A percentile compares a stretch with the other conserved stretches of the same genome.
These are phyloP conservation scores for Ptychadena robeensis DNA, from an alignment of 2,797 vertebrate genomes.

Conservation along the genomic window DNA sequence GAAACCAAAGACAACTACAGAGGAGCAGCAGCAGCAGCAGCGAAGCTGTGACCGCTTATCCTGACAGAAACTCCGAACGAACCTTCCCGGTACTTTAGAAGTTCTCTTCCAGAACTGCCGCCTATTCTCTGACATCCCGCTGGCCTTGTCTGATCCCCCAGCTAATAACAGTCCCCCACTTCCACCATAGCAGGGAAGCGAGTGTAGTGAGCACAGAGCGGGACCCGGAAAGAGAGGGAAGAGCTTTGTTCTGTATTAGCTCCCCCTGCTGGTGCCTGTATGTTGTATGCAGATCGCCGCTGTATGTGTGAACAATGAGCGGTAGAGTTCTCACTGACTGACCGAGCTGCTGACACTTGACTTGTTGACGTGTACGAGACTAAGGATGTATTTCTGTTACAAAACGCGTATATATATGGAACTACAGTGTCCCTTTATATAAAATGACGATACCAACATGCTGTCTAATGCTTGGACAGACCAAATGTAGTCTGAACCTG, in stretches of 20 bases:
- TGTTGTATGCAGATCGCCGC: too few relatives aligned
- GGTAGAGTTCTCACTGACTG: too few relatives aligned
- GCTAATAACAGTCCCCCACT: constrained; percentile 8
- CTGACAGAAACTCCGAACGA: constrained; percentile 33
- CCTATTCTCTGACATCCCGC: constrained; percentile 79
- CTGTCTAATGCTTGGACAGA: too few relatives aligned
- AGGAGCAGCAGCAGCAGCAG: neutral
- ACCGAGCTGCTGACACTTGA: too few relatives aligned
- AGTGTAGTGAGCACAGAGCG: neutral
- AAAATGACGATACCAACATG: too few relatives aligned
- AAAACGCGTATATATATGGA: too few relatives aligned
- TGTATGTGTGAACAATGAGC: too few relatives aligned
- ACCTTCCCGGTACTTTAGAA: constrained; percentile 92
- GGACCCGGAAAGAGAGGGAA: neutral
- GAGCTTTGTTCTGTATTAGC: neutral
- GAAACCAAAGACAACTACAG: neutral
- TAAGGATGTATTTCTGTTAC: too few relatives aligned
- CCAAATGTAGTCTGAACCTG: too few relatives aligned
- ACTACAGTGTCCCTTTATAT: too few relatives aligned
- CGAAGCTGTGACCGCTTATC: neutral
- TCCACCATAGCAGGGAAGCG: constrained; percentile 12
- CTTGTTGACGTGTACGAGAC: too few relatives aligned
- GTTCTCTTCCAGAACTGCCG: constrained; percentile 94
- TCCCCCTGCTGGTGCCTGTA: neutral
- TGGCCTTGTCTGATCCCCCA: constrained; percentile 8